Evolutionary conservation across 2,113 vertebrate species (phyloP).

Genomic region (Ptyas mucosa): DNA sequence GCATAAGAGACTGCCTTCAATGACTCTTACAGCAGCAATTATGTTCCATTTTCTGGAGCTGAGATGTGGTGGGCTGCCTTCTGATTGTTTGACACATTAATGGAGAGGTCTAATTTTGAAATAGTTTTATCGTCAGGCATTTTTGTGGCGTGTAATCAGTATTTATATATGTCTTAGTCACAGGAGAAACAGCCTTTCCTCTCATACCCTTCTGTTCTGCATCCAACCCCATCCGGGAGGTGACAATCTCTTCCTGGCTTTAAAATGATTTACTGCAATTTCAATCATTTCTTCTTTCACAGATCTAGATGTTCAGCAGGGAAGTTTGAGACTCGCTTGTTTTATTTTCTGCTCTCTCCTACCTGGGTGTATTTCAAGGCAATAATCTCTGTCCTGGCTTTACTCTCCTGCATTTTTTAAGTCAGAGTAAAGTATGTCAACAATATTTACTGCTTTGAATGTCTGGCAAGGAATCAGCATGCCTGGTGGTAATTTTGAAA

Average conservation of each 20-base stretch:
- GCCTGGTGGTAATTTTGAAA: conserved; percentile 45
- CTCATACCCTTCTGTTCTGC: not conserved
- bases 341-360: conserved; percentile 44
- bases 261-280: conserved; percentile 15
- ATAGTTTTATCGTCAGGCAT: conserved; percentile 54
- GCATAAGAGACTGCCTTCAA: conserved; percentile 36
- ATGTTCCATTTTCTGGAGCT: conserved; percentile 19
- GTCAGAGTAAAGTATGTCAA: conserved; percentile 37
- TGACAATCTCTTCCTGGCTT: conserved; percentile 17
- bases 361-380: conserved; percentile 52
- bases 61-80: conserved; percentile 27
- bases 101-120: conserved; percentile 54
- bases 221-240: conserved; percentile 55
- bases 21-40: conserved; percentile 33
- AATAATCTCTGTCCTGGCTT: conserved; percentile 46
- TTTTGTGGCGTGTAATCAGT: conserved; percentile 58
- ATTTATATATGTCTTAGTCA: conserved; percentile 62
- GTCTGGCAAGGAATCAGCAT: conserved; percentile 42
- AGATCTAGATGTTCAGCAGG: conserved; percentile 18
- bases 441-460: conserved; percentile 46
- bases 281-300: conserved; percentile 29
- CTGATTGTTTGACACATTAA: conserved; percentile 49
- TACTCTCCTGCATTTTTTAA: conserved; percentile 44
- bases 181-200: conserved; percentile 17
- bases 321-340: conserved; percentile 45